phyloP scores from a whole-genome alignment of 2,888 invertebrate genomes.

The Spisula subtruncata region DNA sequence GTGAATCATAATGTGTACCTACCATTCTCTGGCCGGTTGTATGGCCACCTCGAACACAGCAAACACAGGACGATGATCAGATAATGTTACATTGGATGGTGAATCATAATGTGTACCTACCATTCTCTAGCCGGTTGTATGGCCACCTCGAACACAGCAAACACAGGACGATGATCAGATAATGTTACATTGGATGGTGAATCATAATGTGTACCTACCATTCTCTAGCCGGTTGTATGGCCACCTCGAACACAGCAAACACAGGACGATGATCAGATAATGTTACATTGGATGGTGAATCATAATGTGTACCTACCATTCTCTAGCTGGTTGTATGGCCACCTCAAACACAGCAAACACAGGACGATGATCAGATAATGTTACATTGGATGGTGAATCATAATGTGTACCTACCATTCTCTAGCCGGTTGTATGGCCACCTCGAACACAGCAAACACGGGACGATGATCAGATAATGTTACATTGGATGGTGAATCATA shows the following conservation, averaged over 20 bases:
- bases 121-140: conserved; percentile 96
- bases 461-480: conserved; percentile 97
- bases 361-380: conserved; percentile 97
- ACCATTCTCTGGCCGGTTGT: conserved; percentile 93
- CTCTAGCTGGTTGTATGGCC: conserved; percentile 95
- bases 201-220: conserved; percentile 91
- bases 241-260: conserved; percentile 94
- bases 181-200: conserved; percentile 95
- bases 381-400: conserved; percentile 95
- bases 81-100: conserved; percentile 94
- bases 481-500: conserved; percentile 91
- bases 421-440: conserved; percentile 95
- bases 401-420: conserved; percentile 91
- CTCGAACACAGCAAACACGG: conserved; percentile 96
- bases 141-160: conserved; percentile 94
- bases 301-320: conserved; percentile 92
- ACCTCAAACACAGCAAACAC: conserved; percentile 96
- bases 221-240: conserved; percentile 95
- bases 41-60: conserved; percentile 93
- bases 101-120: conserved; percentile 89
- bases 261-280: conserved; percentile 99
- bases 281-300: conserved; percentile 91
- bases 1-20: conserved; percentile 93
- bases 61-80: conserved; percentile 99
- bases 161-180: conserved; percentile 98